These are phyloP conservation scores for Pararge aegeria DNA, from an alignment of 1,140 invertebrate species.

Conservation along the genomic window DNA sequence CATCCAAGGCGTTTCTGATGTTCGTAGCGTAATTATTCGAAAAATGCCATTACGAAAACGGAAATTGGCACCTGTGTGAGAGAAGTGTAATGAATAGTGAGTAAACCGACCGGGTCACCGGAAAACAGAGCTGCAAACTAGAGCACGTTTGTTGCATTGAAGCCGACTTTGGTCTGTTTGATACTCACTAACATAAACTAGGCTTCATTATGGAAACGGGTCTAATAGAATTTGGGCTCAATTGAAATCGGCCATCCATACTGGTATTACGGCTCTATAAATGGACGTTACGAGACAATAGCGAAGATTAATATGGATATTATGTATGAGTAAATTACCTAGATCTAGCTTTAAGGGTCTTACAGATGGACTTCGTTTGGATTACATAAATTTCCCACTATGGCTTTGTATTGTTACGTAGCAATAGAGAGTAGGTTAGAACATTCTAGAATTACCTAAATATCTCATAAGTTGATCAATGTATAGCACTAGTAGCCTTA, in stretches of 20 bases:
- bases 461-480: too few species aligned
- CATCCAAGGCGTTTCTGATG: too few species aligned
- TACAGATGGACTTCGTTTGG: too few species aligned
- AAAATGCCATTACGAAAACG: too few species aligned
- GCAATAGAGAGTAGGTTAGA: too few species aligned
- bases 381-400: too few species aligned
- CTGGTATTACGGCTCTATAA: background rate
- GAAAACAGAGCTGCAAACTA: background rate
- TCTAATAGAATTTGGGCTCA: background rate
- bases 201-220: constrained; percentile 1
- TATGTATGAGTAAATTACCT: background rate
- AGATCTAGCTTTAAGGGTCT: too few species aligned
- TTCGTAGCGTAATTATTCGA: too few species aligned
- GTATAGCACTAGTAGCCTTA: too few species aligned
- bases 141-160: background rate
- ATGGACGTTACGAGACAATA: background rate
- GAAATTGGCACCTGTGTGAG: too few species aligned
- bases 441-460: too few species aligned
- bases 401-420: too few species aligned
- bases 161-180: background rate
- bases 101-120: background rate
- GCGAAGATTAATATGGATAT: background rate
- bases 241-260: background rate
- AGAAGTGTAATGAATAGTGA: background rate
- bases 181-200: background rate